Percentiles rank a stretch among this genome's conserved stretches.
Evolutionary conservation across 1,140 invertebrate genomes (phyloP).

Genomic region (Habropoda laboriosa): DNA sequence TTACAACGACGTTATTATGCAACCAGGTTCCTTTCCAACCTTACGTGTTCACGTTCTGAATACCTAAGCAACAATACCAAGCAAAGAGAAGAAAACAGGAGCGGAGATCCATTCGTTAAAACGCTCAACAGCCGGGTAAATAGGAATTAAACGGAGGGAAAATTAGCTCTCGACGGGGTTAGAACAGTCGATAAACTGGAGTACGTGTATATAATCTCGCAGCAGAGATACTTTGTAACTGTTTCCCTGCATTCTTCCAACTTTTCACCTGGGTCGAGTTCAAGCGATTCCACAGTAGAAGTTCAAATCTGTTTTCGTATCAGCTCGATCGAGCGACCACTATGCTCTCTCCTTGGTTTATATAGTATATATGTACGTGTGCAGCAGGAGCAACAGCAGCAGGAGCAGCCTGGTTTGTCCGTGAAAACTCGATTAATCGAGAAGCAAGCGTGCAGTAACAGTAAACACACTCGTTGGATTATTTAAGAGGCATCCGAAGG

Average conservation of each 20-base stretch:
- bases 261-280: background rate
- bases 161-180: background rate
- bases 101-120: background rate
- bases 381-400: background rate
- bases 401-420: too few species aligned
- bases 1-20: background rate
- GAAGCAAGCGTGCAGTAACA: background rate
- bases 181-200: background rate
- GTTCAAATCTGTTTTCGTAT: background rate
- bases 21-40: constrained; percentile 5
- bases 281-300: background rate
- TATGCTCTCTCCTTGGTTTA: too few species aligned
- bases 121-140: background rate
- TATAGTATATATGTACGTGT: background rate
- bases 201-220: background rate
- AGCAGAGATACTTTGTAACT: background rate
- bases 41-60: background rate
- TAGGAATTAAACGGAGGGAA: constrained; percentile 8
- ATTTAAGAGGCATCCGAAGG: background rate
- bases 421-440: background rate
- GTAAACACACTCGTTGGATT: background rate
- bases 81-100: background rate
- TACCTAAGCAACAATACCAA: constrained; percentile 8
- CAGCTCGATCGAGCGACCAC: background rate
- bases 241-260: background rate